phyloP scores from a whole-genome alignment of 2,113 vertebrate genomes.

The Pardalotus punctatus region DNA sequence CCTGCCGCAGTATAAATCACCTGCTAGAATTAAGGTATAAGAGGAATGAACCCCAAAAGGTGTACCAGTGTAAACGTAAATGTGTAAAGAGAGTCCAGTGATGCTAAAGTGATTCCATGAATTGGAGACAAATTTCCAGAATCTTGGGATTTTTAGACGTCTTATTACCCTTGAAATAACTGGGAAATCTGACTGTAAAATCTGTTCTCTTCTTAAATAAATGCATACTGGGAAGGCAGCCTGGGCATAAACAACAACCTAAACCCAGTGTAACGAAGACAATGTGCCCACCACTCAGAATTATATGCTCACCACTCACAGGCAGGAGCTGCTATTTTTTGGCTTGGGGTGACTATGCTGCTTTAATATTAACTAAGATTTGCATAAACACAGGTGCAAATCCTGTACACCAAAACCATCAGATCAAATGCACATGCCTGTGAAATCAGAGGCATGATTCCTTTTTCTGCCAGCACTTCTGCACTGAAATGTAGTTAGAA shows the following conservation, averaged over 20 bases:
- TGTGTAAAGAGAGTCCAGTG: background rate
- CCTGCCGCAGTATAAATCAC: background rate
- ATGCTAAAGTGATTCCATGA: background rate
- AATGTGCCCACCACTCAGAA: background rate
- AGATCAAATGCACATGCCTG: background rate
- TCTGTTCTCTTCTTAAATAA: background rate
- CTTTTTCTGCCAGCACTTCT: background rate
- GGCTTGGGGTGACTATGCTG: too few relatives aligned
- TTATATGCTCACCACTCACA: background rate
- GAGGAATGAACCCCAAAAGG: background rate
- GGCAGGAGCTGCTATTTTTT: background rate
- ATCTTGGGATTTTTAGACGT: background rate
- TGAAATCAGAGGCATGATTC: background rate
- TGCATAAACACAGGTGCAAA: background rate
- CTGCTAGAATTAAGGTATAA: background rate
- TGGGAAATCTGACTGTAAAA: background rate
- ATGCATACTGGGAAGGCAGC: background rate
- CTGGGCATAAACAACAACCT: background rate
- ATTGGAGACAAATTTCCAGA: background rate
- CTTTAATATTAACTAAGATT: background rate
- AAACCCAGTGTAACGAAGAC: background rate
- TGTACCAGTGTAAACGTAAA: background rate
- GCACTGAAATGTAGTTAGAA: background rate
- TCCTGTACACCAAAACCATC: accelerated
- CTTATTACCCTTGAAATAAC: background rate